These are phyloP conservation scores for Suillia variegata DNA, from an alignment of 2,888 invertebrate genomes.

Conservation along the genomic window DNA sequence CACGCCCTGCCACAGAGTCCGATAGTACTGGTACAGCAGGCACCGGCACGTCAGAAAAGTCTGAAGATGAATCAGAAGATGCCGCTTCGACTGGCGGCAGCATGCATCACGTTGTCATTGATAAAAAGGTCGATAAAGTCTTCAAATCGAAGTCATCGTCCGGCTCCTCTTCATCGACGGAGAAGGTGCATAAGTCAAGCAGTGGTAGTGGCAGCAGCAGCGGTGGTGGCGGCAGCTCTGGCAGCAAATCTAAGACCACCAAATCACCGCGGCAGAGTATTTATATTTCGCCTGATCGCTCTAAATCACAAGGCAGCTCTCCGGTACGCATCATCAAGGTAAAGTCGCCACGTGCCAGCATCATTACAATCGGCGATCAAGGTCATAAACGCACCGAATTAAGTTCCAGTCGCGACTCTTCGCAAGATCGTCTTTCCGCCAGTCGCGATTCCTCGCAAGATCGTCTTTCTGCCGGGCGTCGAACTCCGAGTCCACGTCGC, in stretches of 20 bases:
- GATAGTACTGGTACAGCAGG: slow-evolving; percentile 53
- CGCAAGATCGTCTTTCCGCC: slow-evolving; percentile 58
- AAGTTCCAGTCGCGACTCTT: slow-evolving; percentile 56
- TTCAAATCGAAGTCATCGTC: slow-evolving; percentile 57
- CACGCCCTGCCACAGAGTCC: slow-evolving; percentile 51
- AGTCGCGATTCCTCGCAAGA: slow-evolving; percentile 49
- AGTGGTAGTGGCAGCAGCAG: slow-evolving; percentile 32
- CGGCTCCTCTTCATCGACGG: slow-evolving; percentile 9
- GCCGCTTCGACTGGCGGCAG: slow-evolving; percentile 35
- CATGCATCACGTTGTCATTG: slow-evolving; percentile 53
- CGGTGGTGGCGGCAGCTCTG: slow-evolving; percentile 34
- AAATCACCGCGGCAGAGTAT: slow-evolving; percentile 66
- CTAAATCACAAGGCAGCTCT: slow-evolving; percentile 59
- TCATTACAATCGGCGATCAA: slow-evolving; percentile 64
- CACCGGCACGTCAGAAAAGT: slow-evolving; percentile 58
- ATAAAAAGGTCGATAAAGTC: slow-evolving; percentile 60
- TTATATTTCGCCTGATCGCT: slow-evolving; percentile 64
- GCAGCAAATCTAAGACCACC: slow-evolving; percentile 42
- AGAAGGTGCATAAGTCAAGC: slow-evolving; percentile 24
- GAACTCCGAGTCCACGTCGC: slow-evolving; percentile 58
- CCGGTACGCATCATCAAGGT: slow-evolving; percentile 62
- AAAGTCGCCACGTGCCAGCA: slow-evolving; percentile 65
- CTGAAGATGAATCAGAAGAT: slow-evolving; percentile 57
- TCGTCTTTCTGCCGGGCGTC: slow-evolving; percentile 47
- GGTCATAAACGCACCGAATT: slow-evolving; percentile 55